Base-by-base conservation (phyloP, 2,888 invertebrate genomes). In the Labia minor region DNA sequence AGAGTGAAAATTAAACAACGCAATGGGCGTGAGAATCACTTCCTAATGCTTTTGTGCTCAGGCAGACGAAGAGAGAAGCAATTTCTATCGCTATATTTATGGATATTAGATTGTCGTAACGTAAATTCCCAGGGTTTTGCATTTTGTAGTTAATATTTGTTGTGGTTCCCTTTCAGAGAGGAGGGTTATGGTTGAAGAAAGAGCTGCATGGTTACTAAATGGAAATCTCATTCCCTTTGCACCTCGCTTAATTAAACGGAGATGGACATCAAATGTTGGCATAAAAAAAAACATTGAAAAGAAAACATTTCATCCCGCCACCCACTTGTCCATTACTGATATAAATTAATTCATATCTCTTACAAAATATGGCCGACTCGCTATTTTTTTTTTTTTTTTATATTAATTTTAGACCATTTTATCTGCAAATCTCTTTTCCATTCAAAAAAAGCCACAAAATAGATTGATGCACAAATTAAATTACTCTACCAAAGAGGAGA, bases 91-190 rank as follows among this genome's bases (percentile, higher is more conserved):
- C 49, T 10, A n/a, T 49, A 49, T 49, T 49, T 49, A 49, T 49
- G 49, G 49, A 49, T 49, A 49, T 49, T 49, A 49, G 49, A 49
- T 49, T 49, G 49, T 14, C 8, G 49, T 33, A 33, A 33, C 33
- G 33, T 49, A 49, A 49, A 49, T 49, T 49, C 49, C 14, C 6
- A 49, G 49, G n/a, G 16, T 11, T 16, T 16, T n/a, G 49, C n/a
- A 49, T 49, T 49, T 49, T 49, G n/a, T 49, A 49, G 49, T 49
- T 49, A 49, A 49, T 49, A 49, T 49, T 49, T 49, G 49, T 49
- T 14, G 6, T 49, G 49, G n/a, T 49, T 49, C 49, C 49, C 49
- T 49, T 49, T 49, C 2, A 14, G 33, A n/a, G n/a, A n/a, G 33
- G 11, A n/a, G 49, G 14, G 14, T 10, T 4, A 11, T 49, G 49